Percentiles rank a stretch among this genome's conserved stretches.
Conservation (phyloP, 2,888 invertebrate species). For the Glyphotaelius pellucidus region DNA sequence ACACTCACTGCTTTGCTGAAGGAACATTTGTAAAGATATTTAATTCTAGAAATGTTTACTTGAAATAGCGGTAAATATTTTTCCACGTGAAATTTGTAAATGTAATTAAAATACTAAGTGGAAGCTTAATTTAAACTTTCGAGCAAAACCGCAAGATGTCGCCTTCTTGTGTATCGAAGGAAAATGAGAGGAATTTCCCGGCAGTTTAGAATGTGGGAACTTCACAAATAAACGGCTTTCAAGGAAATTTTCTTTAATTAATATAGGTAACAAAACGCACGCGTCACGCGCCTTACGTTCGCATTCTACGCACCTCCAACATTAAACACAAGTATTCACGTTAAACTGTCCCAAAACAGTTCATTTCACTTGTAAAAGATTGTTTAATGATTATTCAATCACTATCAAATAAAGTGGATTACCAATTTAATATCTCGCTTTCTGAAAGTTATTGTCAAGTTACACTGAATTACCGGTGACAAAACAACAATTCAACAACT, state of each 20-base stretch:
- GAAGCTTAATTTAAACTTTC: not conserved
- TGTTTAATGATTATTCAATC: not conserved
- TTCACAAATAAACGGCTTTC: not conserved
- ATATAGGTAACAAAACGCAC: not conserved
- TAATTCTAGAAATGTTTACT: not conserved
- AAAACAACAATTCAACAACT: not conserved
- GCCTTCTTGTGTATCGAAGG: not conserved
- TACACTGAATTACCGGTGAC: not conserved
- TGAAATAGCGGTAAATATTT: not conserved
- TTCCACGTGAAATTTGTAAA: not conserved
- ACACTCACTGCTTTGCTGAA: not conserved
- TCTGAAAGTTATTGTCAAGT: not conserved
- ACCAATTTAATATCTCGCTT: not conserved
- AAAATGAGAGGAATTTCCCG: not conserved
- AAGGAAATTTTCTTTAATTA: not conserved
- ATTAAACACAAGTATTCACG: not conserved
- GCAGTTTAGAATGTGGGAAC: not conserved
- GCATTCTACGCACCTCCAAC: not conserved
- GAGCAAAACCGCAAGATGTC: not conserved
- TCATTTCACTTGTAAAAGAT: not conserved
- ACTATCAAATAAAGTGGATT: not conserved
- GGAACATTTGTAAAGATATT: not conserved
- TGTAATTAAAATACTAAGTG: slow-evolving; percentile 2
- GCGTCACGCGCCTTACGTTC: not conserved
- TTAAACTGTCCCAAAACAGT: not conserved